phyloP scores from a whole-genome alignment of 2,888 invertebrate genomes.

The Parapristionchus giblindavisi region DNA sequence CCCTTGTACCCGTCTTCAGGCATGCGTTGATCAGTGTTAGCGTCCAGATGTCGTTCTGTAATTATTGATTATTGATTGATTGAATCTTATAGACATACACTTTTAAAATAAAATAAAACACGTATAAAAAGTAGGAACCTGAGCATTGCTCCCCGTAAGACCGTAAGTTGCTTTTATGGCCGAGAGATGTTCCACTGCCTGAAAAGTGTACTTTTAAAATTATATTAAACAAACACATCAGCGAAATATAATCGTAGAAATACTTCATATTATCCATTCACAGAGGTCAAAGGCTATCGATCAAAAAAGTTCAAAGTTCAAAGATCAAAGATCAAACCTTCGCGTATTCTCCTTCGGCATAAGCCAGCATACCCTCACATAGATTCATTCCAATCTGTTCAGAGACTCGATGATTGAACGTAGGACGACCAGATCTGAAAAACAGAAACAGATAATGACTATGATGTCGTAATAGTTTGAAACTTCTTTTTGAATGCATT shows the following conservation, averaged over 20 bases:
- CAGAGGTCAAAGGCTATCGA: no score
- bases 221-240: no score
- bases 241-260: neutral
- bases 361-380: constrained; percentile 61
- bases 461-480: no score
- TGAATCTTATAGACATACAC: no score
- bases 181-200: constrained; percentile 55
- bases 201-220: neutral
- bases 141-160: constrained; percentile 66
- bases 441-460: no score
- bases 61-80: no score
- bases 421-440: constrained; percentile 42
- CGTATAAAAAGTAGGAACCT: no score
- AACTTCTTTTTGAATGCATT: no score
- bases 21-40: constrained; percentile 60
- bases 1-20: constrained; percentile 48
- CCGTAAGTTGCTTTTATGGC: constrained; percentile 58
- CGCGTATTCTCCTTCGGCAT: constrained; percentile 53
- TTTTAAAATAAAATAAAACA: no score
- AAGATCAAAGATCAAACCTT: constrained; percentile 15
- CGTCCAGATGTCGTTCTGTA: constrained; percentile 61
- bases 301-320: no score
- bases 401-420: constrained; percentile 54
- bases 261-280: no score
- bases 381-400: constrained; percentile 54